These are phyloP conservation scores for Pelecanoides urinatrix DNA, from an alignment of 2,113 vertebrate genomes.

Conservation along the genomic window DNA sequence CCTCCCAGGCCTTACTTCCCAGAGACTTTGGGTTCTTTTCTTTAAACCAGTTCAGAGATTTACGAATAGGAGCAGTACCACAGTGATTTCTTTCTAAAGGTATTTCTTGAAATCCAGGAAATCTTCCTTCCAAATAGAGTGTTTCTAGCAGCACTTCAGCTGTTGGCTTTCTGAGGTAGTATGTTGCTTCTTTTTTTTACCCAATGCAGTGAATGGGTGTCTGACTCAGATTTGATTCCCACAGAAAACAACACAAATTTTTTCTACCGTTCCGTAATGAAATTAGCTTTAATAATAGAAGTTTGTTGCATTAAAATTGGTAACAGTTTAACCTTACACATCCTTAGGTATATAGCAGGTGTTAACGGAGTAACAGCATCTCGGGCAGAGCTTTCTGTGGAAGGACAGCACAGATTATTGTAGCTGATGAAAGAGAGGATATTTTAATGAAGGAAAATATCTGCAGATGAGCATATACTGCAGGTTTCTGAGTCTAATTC, in stretches of 20 bases:
- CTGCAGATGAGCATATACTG: background rate
- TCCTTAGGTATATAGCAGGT: background rate
- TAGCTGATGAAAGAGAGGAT: background rate
- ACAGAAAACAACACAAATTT: background rate
- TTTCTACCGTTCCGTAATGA: background rate
- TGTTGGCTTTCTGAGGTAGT: background rate
- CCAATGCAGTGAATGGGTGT: background rate
- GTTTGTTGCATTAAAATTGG: background rate
- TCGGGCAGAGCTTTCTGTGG: background rate
- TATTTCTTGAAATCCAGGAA: background rate
- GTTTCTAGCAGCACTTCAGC: background rate
- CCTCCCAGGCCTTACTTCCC: conserved; percentile 8
- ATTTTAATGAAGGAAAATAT: background rate
- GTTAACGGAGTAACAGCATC: background rate
- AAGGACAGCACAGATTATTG: background rate
- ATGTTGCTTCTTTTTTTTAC: background rate
- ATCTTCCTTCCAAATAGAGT: background rate
- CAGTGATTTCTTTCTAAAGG: background rate
- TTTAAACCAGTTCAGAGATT: background rate
- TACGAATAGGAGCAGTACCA: background rate
- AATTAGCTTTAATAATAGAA: background rate
- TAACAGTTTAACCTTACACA: background rate
- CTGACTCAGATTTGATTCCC: background rate
- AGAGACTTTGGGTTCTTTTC: background rate
- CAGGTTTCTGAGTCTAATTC: background rate